These are phyloP conservation scores for Cichlasoma orientale DNA, from an alignment of 2,797 vertebrate species.

Conservation along the genomic window DNA sequence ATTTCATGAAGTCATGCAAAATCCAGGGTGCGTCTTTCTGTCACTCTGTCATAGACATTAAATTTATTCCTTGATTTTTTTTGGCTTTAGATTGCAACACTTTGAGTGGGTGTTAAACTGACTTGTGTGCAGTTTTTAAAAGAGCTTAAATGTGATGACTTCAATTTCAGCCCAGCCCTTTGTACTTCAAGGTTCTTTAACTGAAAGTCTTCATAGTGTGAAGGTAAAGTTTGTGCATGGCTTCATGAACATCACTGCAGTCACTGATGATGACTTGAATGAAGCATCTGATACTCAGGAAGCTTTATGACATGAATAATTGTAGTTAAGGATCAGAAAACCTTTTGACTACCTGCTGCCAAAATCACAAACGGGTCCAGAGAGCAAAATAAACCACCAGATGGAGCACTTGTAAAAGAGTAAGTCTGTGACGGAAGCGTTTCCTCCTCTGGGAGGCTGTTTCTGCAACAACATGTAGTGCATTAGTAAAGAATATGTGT, in stretches of 20 bases:
- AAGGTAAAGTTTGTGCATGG: background rate
- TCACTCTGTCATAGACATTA: background rate
- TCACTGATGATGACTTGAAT: background rate
- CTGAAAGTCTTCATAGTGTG: background rate
- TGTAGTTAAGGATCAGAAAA: background rate
- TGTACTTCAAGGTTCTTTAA: background rate
- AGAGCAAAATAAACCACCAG: conserved; percentile 29
- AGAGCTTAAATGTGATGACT: background rate
- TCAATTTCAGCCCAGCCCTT: background rate
- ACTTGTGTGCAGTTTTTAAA: background rate
- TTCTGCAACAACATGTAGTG: background rate
- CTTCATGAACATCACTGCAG: background rate
- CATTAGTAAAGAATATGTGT: background rate
- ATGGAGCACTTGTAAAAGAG: conserved; percentile 38
- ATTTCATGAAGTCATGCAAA: background rate
- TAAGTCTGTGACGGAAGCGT: background rate
- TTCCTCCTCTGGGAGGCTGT: background rate
- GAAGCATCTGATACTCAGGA: background rate
- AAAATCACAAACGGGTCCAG: conserved; percentile 5
- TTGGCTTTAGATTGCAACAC: background rate
- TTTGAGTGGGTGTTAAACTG: background rate
- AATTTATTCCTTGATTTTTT: background rate
- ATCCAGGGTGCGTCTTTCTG: background rate
- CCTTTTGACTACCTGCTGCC: background rate
- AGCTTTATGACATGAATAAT: background rate